Conservation (phyloP, 2,797 vertebrate genomes). For the Dicrostonyx torquatus region DNA sequence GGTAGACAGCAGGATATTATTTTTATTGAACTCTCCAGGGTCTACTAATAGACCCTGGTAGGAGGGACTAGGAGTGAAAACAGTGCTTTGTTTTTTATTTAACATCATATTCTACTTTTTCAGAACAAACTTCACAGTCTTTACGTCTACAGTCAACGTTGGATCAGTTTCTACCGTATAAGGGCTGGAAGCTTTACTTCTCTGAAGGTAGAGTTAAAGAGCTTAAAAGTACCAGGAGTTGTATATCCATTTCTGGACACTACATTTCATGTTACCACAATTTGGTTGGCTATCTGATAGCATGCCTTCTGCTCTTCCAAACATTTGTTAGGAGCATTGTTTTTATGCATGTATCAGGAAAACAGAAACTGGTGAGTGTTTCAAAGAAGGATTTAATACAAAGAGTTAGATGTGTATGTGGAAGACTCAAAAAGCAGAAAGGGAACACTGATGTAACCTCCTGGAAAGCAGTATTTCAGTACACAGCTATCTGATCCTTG, state of each 20-base stretch:
- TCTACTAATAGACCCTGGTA: constrained; percentile 6
- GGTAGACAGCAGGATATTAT: background rate
- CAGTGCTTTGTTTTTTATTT: constrained; percentile 29
- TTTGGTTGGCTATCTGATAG: constrained; percentile 32
- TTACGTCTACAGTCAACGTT: constrained; percentile 89
- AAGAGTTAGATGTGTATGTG: background rate
- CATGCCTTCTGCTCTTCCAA: background rate
- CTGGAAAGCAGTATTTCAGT: background rate
- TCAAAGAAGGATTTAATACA: constrained; percentile 8
- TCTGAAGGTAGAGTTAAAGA: constrained; percentile 90
- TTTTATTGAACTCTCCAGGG: background rate
- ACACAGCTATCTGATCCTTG: background rate
- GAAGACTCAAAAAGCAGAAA: constrained; percentile 51
- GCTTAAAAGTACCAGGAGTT: constrained; percentile 9
- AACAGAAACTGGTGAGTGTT: constrained; percentile 26
- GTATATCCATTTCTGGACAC: background rate
- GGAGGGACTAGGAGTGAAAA: background rate
- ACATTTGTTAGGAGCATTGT: constrained; percentile 21
- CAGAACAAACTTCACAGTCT: constrained; percentile 73
- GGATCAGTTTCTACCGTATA: constrained; percentile 91
- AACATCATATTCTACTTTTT: background rate
- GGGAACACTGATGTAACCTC: background rate
- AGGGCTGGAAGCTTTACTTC: constrained; percentile 97
- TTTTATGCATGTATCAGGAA: constrained; percentile 24
- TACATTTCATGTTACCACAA: background rate